A percentile compares a stretch with the other conserved stretches of the same genome.
Conservation (phyloP, 2,113 vertebrate species). For the Oryzias celebensis region DNA sequence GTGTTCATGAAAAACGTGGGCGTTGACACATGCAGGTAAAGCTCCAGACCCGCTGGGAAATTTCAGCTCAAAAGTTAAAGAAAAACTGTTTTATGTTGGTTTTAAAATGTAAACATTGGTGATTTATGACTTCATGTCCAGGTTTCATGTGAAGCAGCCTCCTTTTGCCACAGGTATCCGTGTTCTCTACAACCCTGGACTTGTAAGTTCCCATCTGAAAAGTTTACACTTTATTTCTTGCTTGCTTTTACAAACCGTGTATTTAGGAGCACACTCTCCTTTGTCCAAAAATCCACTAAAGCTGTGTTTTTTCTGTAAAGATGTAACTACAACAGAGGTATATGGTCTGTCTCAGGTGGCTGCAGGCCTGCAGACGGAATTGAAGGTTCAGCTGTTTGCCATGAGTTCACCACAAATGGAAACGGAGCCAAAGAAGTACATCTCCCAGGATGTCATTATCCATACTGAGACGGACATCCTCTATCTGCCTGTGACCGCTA, state of each 20-base stretch:
- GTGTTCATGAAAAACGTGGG: conserved; percentile 85
- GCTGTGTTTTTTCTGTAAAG: background rate
- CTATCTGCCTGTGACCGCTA: conserved; percentile 85
- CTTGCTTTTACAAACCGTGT: background rate
- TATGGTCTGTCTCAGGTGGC: conserved; percentile 77
- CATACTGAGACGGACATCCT: conserved; percentile 82
- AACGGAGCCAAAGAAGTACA: conserved; percentile 46
- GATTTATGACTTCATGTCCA: conserved; percentile 47
- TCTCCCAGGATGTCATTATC: conserved; percentile 82
- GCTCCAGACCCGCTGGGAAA: background rate
- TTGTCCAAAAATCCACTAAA: too few relatives aligned
- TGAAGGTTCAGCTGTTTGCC: conserved; percentile 84
- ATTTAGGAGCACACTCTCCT: too few relatives aligned
- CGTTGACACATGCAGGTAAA: conserved; percentile 85
- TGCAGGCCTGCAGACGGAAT: conserved; percentile 81
- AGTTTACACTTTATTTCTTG: background rate
- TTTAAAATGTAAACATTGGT: conserved; percentile 17
- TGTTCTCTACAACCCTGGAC: conserved; percentile 82
- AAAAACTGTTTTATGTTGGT: background rate
- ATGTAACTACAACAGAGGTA: background rate
- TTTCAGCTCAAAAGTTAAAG: background rate
- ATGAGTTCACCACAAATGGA: conserved; percentile 61
- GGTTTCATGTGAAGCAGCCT: conserved; percentile 88
- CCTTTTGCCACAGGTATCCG: conserved; percentile 80
- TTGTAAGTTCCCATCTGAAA: conserved; percentile 75